phyloP scores from a whole-genome alignment of 2,888 invertebrate genomes.

The Nymphalis polychloros region DNA sequence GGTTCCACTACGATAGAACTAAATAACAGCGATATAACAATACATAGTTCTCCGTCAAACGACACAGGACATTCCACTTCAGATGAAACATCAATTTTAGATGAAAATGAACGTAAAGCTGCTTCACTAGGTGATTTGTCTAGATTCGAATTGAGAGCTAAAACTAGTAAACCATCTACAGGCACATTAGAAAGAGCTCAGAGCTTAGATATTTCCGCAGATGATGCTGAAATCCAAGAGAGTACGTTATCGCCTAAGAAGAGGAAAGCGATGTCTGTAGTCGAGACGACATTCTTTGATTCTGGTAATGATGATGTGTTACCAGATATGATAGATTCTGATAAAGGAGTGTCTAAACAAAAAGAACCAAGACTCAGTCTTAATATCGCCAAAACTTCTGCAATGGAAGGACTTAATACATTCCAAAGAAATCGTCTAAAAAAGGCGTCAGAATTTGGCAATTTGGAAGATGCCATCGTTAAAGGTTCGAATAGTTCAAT shows the following conservation, averaged over 20 bases:
- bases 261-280: constrained; percentile 84
- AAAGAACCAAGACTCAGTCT: constrained; percentile 82
- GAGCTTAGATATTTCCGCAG: constrained; percentile 87
- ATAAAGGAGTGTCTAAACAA: constrained; percentile 68
- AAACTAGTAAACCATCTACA: constrained; percentile 71
- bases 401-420: constrained; percentile 85
- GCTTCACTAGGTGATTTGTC: constrained; percentile 90
- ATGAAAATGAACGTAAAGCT: constrained; percentile 86
- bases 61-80: constrained; percentile 68
- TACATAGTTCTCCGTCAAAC: constrained; percentile 85
- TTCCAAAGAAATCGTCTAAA: constrained; percentile 86
- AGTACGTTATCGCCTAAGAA: constrained; percentile 82
- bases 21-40: constrained; percentile 87
- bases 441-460: constrained; percentile 89
- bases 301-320: constrained; percentile 67
- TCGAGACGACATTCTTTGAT: constrained; percentile 73
- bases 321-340: constrained; percentile 71
- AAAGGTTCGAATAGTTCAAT: constrained; percentile 76
- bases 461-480: constrained; percentile 88
- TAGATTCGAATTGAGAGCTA: constrained; percentile 80
- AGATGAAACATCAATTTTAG: constrained; percentile 74
- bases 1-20: constrained; percentile 86
- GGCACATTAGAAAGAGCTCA: constrained; percentile 89
- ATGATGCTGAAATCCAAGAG: constrained; percentile 73
- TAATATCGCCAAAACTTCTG: constrained; percentile 75